A percentile compares a stretch with the other conserved stretches of the same genome.
These are phyloP conservation scores for Cataglyphis livida DNA, from an alignment of 2,888 invertebrate species.

Conservation along the genomic window DNA sequence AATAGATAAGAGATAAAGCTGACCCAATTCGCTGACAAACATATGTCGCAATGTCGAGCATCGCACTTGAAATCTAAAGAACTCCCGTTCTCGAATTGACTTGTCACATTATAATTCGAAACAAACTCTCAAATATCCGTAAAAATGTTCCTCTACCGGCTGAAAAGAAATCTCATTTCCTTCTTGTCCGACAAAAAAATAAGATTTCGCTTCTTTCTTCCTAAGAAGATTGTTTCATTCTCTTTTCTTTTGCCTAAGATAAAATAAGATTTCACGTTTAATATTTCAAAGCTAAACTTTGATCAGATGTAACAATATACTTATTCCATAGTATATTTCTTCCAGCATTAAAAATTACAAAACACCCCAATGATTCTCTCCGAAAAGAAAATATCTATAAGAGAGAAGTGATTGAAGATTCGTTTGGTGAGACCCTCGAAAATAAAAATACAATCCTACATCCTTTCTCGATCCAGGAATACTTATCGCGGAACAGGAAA, in stretches of 20 bases:
- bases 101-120: not conserved
- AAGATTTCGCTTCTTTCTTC: not conserved
- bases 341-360: not conserved
- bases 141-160: not conserved
- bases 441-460: constrained; percentile 14
- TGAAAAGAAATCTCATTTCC: not conserved
- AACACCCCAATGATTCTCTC: not conserved
- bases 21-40: not conserved
- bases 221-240: not conserved
- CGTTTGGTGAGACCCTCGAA: not conserved
- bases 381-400: not conserved
- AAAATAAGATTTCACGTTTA: not conserved
- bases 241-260: not conserved
- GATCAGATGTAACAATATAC: not conserved
- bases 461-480: not conserved
- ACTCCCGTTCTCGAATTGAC: not conserved
- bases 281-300: not conserved
- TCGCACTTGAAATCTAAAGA: not conserved
- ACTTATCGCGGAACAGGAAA: constrained; percentile 5
- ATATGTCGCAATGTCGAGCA: constrained; percentile 7
- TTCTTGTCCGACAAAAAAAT: not conserved
- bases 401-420: not conserved
- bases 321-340: not conserved
- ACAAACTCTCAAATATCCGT: not conserved
- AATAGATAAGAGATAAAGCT: constrained; percentile 9